A percentile compares a stretch with the other conserved stretches of the same genome.
These are phyloP conservation scores for Oscheius myriophilus DNA, from an alignment of 2,888 invertebrate genomes.

Conservation along the genomic window DNA sequence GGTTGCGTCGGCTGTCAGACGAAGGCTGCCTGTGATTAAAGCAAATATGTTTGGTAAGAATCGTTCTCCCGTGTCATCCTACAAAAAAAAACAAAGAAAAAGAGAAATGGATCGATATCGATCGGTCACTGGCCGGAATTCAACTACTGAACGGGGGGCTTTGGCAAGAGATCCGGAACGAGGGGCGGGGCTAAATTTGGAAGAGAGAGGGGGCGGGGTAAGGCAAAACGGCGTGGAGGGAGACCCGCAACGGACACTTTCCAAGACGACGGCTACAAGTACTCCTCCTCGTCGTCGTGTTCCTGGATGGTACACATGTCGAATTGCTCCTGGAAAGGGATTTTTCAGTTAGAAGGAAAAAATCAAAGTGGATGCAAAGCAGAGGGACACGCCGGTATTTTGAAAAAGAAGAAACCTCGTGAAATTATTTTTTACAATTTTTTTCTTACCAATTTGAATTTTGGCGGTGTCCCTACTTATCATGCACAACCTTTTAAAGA, in stretches of 20 bases:
- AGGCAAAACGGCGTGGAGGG: conserved; percentile 17
- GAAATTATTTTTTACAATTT: too few species aligned
- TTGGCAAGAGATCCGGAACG: conserved; percentile 28
- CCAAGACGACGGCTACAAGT: conserved; percentile 9
- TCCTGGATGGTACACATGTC: conserved; percentile 39
- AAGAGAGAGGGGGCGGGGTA: conserved; percentile 9
- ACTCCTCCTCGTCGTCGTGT: conserved; percentile 35
- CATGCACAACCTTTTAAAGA: too few species aligned
- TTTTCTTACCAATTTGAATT: too few species aligned
- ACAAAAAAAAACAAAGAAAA: conserved; percentile 4
- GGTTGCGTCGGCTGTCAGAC: not conserved
- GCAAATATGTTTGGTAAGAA: conserved; percentile 27
- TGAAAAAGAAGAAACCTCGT: too few species aligned
- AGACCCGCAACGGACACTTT: conserved; percentile 7
- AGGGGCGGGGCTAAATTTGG: not conserved
- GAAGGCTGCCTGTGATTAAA: conserved; percentile 10
- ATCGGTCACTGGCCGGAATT: not conserved
- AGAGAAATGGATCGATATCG: conserved; percentile 1
- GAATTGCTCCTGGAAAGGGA: conserved; percentile 32
- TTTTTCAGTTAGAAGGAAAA: not conserved
- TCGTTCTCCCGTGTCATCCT: conserved; percentile 11
- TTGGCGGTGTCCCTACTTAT: too few species aligned
- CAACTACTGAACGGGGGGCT: not conserved
- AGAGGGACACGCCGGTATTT: too few species aligned
- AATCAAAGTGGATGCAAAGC: not conserved